A percentile compares a stretch with the other conserved stretches of the same genome.
phyloP scores from a whole-genome alignment of 2,797 vertebrate species.

The Taenioides sp. region DNA sequence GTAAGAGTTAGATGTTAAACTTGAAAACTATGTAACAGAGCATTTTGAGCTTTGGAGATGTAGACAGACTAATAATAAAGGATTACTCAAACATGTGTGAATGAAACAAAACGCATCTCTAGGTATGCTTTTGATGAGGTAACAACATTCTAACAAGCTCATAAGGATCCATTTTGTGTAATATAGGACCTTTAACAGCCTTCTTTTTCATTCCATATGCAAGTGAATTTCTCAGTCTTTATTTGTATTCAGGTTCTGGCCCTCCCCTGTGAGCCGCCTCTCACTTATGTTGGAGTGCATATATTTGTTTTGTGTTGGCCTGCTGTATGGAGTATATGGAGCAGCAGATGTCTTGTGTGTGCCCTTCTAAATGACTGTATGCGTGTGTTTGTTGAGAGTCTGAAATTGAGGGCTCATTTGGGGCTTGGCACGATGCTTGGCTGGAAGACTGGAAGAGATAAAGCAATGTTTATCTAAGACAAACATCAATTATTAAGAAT shows the following conservation, averaged over 20 bases:
- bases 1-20: no score
- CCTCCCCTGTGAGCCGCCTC: conserved; percentile 2
- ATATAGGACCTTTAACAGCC: no score
- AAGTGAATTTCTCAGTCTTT: neutral
- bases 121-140: no score
- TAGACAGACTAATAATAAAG: no score
- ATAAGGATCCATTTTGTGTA: neutral
- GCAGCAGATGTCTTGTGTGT: conserved; percentile 28
- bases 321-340: conserved; percentile 8
- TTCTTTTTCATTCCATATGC: neutral
- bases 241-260: neutral
- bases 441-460: conserved; percentile 48
- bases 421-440: conserved; percentile 52
- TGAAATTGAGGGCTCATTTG: conserved; percentile 54
- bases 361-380: conserved; percentile 42
- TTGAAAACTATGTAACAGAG: no score
- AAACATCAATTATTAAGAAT: conserved; percentile 65
- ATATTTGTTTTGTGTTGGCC: conserved; percentile 10
- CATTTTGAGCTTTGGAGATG: no score
- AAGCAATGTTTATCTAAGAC: conserved; percentile 39
- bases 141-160: no score
- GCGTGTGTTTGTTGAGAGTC: conserved; percentile 37
- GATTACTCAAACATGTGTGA: no score
- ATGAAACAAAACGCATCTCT: no score
- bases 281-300: neutral